Evolutionary conservation across 1,140 invertebrate genomes (phyloP), one percentile per base, ranked within the genome.

Genomic region (Zaprionus africanus): DNA sequence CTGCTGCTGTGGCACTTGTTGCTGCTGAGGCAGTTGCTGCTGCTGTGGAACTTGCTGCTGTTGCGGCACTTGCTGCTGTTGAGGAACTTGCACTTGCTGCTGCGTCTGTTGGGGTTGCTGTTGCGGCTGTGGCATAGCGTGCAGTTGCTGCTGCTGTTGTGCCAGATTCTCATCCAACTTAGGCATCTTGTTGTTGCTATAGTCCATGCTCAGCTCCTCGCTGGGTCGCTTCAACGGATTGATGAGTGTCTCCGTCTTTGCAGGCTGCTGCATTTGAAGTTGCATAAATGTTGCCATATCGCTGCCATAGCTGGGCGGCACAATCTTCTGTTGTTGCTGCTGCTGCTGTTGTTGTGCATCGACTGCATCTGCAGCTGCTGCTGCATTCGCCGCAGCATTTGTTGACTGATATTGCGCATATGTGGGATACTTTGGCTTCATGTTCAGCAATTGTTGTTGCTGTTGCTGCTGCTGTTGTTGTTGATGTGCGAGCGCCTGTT

Each of bases 261-360:
- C 85, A 5, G 74, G 85, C 57, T 86, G 85, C 43, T 83, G 90
- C 73, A 84, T 88, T 69, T 88, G 84, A 59, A 90, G 90, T 31
- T 92, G 90, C 90, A 92, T 92, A 69, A 91, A 92, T 1, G 78
- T 92, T 12, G 87, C 81, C 86, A 92, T 91, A 34, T 92, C 90
- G 38, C 81, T 90, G n/a, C 79, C 71, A 53, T 85, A 90, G 6
- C 59, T 86, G 1, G 86, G 86, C 0, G 87, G 87, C 59, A 79
- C 71, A 60, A 88, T 77, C 51, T 86, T 81, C 63, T 81, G 64
- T 15, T 79, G 76, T 26, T 26, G 26, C 46, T 79, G 76, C 51
- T 79, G 76, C 51, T 78, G 71, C 9, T 79, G 82, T 2, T 61
- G 71, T 7, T 67, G 70, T 1, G 13, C 68, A 13, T 85, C 81